phyloP scores from a whole-genome alignment of 2,797 vertebrate genomes.

The Enteromius afrohamiltoni region DNA sequence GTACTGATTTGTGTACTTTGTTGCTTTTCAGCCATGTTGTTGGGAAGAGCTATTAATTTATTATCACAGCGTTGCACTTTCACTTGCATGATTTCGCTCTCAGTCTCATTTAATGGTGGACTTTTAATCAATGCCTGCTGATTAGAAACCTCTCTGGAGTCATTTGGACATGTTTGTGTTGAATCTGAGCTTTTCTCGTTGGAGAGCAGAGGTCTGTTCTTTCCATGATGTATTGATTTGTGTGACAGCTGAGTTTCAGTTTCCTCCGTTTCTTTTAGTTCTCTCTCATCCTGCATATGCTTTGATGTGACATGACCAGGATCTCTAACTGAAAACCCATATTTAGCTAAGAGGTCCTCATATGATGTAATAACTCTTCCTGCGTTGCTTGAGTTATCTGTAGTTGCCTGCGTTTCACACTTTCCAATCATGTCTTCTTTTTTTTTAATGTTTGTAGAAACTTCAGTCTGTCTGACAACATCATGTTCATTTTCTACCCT shows the following conservation, averaged over 20 bases:
- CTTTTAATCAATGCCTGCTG: slow-evolving; percentile 11
- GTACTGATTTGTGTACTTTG: slow-evolving; percentile 3
- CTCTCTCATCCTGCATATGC: slow-evolving; percentile 25
- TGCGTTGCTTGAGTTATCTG: slow-evolving; percentile 27
- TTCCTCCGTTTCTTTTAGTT: slow-evolving; percentile 38
- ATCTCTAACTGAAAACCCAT: slow-evolving; percentile 46
- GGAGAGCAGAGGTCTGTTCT: background rate
- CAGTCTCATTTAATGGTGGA: slow-evolving; percentile 15
- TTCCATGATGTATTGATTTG: slow-evolving; percentile 22
- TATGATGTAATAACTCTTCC: slow-evolving; percentile 49
- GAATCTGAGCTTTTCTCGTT: slow-evolving; percentile 15
- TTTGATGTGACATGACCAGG: slow-evolving; percentile 28
- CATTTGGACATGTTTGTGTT: slow-evolving; percentile 12
- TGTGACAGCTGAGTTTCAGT: background rate
- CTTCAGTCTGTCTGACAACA: slow-evolving; percentile 12
- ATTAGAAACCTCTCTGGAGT: slow-evolving; percentile 5
- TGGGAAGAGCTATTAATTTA: slow-evolving; percentile 2
- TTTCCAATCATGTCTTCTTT: slow-evolving; percentile 41
- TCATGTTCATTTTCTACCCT: background rate
- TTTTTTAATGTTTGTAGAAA: slow-evolving; percentile 18
- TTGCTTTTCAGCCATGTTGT: slow-evolving; percentile 13
- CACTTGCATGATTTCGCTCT: slow-evolving; percentile 8
- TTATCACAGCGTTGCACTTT: background rate
- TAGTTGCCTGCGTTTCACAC: background rate
- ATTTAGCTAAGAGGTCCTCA: slow-evolving; percentile 58